Conservation (phyloP, 2,888 invertebrate genomes). For the Oasisia sp. region DNA sequence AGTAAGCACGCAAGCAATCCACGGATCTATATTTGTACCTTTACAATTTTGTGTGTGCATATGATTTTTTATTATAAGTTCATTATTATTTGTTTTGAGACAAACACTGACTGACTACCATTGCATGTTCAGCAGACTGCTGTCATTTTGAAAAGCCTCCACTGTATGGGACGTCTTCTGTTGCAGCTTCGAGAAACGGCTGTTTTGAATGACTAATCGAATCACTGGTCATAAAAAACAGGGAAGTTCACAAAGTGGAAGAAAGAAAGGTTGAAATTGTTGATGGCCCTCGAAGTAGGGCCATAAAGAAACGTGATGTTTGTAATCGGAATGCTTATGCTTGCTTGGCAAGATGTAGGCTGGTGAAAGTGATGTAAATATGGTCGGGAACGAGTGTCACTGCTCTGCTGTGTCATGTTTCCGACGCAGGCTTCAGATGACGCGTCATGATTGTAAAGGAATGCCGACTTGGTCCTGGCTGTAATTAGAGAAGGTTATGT, state of each 20-base stretch:
- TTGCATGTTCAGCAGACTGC: neutral
- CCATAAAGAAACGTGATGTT: neutral
- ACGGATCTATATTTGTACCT: neutral
- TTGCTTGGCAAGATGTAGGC: neutral
- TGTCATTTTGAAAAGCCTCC: neutral
- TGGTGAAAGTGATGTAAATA: neutral
- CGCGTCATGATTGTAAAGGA: neutral
- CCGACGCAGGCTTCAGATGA: neutral
- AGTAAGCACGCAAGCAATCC: neutral
- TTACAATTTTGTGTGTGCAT: neutral
- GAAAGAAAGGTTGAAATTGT: neutral
- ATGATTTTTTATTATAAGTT: neutral
- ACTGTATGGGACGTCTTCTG: neutral
- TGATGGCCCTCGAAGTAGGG: neutral
- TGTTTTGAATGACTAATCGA: neutral
- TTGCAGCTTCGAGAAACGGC: neutral
- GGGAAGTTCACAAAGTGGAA: neutral
- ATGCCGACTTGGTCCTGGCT: neutral
- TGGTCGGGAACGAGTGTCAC: neutral
- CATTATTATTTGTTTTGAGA: neutral
- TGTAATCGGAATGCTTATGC: neutral
- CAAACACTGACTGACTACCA: neutral
- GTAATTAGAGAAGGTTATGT: neutral
- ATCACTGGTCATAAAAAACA: neutral
- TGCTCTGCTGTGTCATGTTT: neutral